Base-by-base conservation (phyloP, 2,888 invertebrate genomes). In the Holacanthella duospinosa region DNA sequence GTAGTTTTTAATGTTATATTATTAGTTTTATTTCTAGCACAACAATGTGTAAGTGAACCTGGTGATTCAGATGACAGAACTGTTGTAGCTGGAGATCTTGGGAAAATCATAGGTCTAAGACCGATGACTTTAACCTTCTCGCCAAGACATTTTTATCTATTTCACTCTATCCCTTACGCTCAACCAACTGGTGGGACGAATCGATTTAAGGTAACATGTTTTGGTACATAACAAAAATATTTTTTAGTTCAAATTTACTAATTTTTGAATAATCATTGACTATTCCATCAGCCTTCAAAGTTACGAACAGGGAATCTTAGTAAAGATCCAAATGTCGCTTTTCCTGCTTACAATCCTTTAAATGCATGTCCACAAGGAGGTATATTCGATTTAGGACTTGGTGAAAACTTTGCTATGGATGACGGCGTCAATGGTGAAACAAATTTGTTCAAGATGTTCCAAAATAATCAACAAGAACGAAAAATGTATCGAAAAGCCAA, bases 151-250 rank as follows among this genome's bases (percentile, higher is more conserved):
- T 55, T 55, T 55, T 55, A 55, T 29, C 67, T 69, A 1, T 71
- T 69, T 57, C 67, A 71, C 62, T 69, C 70, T 12, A 68, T 71
- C 43, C 65, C 64, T 1, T 71, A 67, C 26, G 71, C 64, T 6
- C 64, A 70, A 36, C 29, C 64, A 1, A 63, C 69, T 16, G 60
- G 48, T 19, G 67, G 63, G n/a, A 19, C 59, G 2, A 24, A 58
- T n/a, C 29, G 71, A 48, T 69, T 67, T 64, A 66, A 63, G 65
- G 69, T 71, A 59, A 61, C 25, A 25, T 21, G 21, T 56, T 56
- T 25, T 29, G n/a, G 2, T 29, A 36, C 29, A 2, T 6, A 21
- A 29, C 29, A 29, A n/a, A 21, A 21, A 29, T n/a, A n/a, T n/a
- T n/a, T n/a, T n/a, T n/a, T n/a, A n/a, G n/a, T n/a, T n/a, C n/a